phyloP scores from a whole-genome alignment of 1,140 invertebrate species.

The Papilio helenus region DNA sequence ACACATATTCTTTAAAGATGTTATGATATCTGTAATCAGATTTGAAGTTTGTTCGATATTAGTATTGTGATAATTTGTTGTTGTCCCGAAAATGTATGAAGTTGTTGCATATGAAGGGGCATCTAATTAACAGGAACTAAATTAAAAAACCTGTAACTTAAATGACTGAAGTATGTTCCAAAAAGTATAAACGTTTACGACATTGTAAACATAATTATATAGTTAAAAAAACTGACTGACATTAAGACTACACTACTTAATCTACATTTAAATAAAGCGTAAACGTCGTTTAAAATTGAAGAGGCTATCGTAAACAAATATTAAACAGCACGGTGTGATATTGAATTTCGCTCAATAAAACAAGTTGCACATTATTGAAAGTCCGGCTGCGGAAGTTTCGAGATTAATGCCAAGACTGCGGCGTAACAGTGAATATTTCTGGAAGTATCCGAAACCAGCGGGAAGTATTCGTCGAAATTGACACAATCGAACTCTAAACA shows the following conservation, averaged over 20 bases:
- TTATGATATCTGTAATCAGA: background rate
- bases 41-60: background rate
- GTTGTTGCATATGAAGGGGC: background rate
- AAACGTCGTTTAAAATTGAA: background rate
- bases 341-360: background rate
- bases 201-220: too few relatives aligned
- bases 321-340: background rate
- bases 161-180: background rate
- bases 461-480: slow-evolving; percentile 58
- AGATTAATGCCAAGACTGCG: slow-evolving; percentile 18
- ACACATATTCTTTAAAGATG: background rate
- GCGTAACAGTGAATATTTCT: slow-evolving; percentile 44
- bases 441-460: slow-evolving; percentile 51
- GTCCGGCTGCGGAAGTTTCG: slow-evolving; percentile 11
- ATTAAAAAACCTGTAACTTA: background rate
- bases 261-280: background rate
- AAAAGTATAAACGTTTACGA: background rate
- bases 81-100: background rate
- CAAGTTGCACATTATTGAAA: slow-evolving; percentile 19
- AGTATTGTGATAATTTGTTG: background rate
- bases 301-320: background rate
- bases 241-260: too few relatives aligned
- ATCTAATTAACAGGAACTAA: background rate
- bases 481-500: slow-evolving; percentile 54
- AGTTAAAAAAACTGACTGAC: too few relatives aligned